Base-by-base conservation (phyloP, 1,140 invertebrate species). In the Asbolus verrucosus region DNA sequence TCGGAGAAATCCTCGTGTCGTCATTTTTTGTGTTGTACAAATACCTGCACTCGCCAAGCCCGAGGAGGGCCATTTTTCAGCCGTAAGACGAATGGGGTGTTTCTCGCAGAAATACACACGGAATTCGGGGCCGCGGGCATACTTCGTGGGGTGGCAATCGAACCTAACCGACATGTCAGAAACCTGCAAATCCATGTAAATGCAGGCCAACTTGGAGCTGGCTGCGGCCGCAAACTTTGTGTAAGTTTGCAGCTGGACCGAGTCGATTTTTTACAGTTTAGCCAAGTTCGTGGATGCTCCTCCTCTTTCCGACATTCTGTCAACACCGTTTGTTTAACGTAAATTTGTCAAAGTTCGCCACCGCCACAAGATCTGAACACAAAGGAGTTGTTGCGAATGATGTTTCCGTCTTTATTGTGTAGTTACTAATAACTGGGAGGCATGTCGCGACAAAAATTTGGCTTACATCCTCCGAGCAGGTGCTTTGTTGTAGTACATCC, bases 291-390 rank as follows among this genome's bases (percentile, higher is more conserved):
- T 5, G 33, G 33, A 4, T 4, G n/a, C 33, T 2, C 11, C 24
- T 4, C 24, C 24, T 8, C 24, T 27, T 11, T 36, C 6, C 33
- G 33, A 6, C 36, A 24, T 24, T 43, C 61, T 63, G 61, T 63
- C 61, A 63, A 63, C 61, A 63, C 19, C 46, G 19, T 21, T 54
- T 54, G 46, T 54, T 13, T 6, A 11, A 8, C 61, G 61, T 63
- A 31, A 63, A 63, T 63, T 63, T 63, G 39, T 63, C 61, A 63
- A 63, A 62, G 30, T 62, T 38, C 16, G 30, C 13, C 14, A 46
- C 41, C 46, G 21, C 46, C n/a, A n/a, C n/a, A n/a, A n/a, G n/a
- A n/a, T n/a, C n/a, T n/a, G n/a, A 27, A 13, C 46, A 54, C 46
- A 54, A 54, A 54, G 46, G 46, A 46, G 46, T 14, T n/a, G 18